These are phyloP conservation scores for Symphodus melops DNA, from an alignment of 2,113 vertebrate species.

Conservation along the genomic window DNA sequence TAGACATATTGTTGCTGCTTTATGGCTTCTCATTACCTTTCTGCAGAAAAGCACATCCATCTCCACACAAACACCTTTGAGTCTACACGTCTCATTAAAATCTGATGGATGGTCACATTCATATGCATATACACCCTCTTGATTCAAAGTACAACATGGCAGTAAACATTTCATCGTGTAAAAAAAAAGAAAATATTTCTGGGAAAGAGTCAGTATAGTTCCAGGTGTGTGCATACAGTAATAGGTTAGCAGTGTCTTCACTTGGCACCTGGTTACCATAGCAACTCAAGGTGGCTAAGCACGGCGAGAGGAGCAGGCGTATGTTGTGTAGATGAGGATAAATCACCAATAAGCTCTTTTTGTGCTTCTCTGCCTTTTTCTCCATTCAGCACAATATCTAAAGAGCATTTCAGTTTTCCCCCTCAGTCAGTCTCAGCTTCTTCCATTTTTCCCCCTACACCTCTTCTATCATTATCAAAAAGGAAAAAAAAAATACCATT, in stretches of 20 bases:
- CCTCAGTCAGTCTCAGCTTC: slow-evolving; percentile 12
- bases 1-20: background rate
- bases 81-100: slow-evolving; percentile 23
- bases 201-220: background rate
- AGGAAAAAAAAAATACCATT: slow-evolving; percentile 10
- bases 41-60: background rate
- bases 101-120: slow-evolving; percentile 11
- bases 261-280: slow-evolving; percentile 55
- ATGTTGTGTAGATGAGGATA: slow-evolving; percentile 35
- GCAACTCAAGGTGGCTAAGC: slow-evolving; percentile 40
- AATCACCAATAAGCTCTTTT: slow-evolving; percentile 34
- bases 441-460: background rate
- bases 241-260: background rate
- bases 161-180: background rate
- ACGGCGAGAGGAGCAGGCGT: slow-evolving; percentile 21
- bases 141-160: background rate
- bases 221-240: background rate
- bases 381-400: slow-evolving; percentile 1
- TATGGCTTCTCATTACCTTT: slow-evolving; percentile 11
- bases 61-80: background rate
- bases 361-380: slow-evolving; percentile 22
- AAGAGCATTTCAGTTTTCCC: slow-evolving; percentile 24
- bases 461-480: slow-evolving; percentile 23
- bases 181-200: background rate
- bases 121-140: background rate